Base-by-base conservation (phyloP, 2,113 vertebrate genomes). In the Toxotes chatareus region DNA sequence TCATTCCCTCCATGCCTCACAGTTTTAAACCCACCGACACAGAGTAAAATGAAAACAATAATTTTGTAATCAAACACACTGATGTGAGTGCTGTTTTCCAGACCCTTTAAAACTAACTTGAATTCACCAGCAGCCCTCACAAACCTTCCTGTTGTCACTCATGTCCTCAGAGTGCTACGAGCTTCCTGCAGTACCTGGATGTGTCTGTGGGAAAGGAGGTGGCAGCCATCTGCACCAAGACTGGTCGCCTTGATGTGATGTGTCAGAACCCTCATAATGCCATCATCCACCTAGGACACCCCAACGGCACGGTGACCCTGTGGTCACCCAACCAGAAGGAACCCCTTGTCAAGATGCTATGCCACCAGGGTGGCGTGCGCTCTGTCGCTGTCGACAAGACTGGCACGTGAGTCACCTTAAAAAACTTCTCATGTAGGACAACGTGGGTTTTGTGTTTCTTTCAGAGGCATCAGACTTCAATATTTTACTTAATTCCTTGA, bases 131-230 rank as follows among this genome's bases (percentile, higher is more conserved):
- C 17, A 5, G 60, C 17, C 51, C 44, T 63, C n/a, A 40, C 3
- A 10, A 47, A 19, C 6, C 42, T 0, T 32, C 14, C 9, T 42
- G 9, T 44, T 67, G 8, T 36, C 14, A 4, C 13, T 67, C 36
- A 36, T 47, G 12, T 74, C 61, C 8, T 70, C 84, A 98, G 97
- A 97, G 96, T 51, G 92, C 96, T 32, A 95, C 96, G 0, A 91
- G 97, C 21, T 98, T 97, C 92, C 93, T 98, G 64, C 97, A 98
- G 82, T 98, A 98, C 88, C 85, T 98, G 74, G 97, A 98, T 0
- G 94, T 98, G 77, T 97, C 97, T 0, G 94, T 98, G 44, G 97
- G 97, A 55, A 97, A 96, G 91, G 96, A 98, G 5, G 95, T 98
- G 38, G 79, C 93, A 0, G 93, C 96, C 62, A 95, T 95, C 46